Percentiles rank a stretch among this genome's conserved stretches.
phyloP scores from a whole-genome alignment of 2,797 vertebrate genomes.

The Sebastes oblongus region DNA sequence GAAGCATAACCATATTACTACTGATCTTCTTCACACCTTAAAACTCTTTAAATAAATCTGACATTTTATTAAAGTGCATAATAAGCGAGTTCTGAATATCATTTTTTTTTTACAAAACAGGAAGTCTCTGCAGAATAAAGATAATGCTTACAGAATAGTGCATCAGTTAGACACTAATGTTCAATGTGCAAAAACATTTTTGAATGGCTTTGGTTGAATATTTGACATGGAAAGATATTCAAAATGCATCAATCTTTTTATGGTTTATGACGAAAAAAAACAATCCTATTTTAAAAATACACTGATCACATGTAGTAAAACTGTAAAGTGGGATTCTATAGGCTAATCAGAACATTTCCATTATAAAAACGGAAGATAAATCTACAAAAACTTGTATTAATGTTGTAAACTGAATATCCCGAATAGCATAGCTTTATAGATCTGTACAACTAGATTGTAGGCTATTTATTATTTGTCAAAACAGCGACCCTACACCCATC shows the following conservation, averaged over 20 bases:
- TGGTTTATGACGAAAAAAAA: neutral
- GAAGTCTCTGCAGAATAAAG: neutral
- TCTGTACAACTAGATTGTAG: neutral
- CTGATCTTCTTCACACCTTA: no score
- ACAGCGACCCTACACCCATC: neutral
- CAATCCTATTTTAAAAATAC: neutral
- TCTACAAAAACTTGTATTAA: neutral
- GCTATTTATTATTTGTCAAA: neutral
- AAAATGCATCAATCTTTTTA: neutral
- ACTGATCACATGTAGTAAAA: neutral
- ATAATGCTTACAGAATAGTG: neutral
- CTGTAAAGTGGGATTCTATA: neutral
- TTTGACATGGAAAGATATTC: neutral
- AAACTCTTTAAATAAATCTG: neutral
- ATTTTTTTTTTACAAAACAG: neutral
- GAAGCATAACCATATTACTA: neutral
- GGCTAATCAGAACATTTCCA: neutral
- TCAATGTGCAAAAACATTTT: constrained; percentile 38
- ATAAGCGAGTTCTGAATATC: neutral
- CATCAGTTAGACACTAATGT: neutral
- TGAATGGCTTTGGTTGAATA: constrained; percentile 18
- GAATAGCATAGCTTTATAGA: neutral
- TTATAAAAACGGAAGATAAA: neutral
- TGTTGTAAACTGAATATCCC: neutral
- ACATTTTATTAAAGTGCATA: constrained; percentile 40